Conservation (phyloP, 2,113 vertebrate species). For the Grallaria varia region DNA sequence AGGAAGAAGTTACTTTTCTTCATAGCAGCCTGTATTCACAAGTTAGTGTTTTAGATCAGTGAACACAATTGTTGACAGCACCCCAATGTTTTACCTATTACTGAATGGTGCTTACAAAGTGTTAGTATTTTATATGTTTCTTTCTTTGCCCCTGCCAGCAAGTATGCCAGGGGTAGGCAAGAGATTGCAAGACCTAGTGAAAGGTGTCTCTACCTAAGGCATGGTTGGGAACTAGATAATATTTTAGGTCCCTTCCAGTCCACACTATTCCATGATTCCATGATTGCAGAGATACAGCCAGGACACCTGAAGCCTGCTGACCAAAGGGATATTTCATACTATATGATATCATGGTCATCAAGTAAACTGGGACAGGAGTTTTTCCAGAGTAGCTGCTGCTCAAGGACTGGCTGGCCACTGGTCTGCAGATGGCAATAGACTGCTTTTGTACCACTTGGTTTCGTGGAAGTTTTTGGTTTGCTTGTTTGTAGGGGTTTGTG, state of each 20-base stretch:
- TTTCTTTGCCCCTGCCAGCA: background rate
- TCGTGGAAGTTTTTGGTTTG: background rate
- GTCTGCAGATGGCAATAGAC: background rate
- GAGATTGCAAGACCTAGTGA: background rate
- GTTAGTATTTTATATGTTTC: background rate
- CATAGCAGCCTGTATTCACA: background rate
- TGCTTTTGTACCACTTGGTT: background rate
- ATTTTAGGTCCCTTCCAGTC: background rate
- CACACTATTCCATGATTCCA: background rate
- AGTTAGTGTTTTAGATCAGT: background rate
- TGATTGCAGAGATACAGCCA: background rate
- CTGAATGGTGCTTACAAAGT: background rate
- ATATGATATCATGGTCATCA: background rate
- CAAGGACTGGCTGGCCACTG: background rate
- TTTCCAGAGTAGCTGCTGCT: background rate
- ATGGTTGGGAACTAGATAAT: background rate
- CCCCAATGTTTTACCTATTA: background rate
- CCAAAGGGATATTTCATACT: background rate
- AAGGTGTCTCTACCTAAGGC: fast-evolving
- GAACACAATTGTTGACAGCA: background rate
- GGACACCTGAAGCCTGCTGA: background rate
- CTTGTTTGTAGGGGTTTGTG: background rate
- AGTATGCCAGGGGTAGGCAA: background rate
- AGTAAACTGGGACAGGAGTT: background rate
- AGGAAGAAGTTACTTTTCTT: background rate